These are phyloP conservation scores for Cataglyphis livida DNA, from an alignment of 2,888 invertebrate genomes.

Conservation along the genomic window DNA sequence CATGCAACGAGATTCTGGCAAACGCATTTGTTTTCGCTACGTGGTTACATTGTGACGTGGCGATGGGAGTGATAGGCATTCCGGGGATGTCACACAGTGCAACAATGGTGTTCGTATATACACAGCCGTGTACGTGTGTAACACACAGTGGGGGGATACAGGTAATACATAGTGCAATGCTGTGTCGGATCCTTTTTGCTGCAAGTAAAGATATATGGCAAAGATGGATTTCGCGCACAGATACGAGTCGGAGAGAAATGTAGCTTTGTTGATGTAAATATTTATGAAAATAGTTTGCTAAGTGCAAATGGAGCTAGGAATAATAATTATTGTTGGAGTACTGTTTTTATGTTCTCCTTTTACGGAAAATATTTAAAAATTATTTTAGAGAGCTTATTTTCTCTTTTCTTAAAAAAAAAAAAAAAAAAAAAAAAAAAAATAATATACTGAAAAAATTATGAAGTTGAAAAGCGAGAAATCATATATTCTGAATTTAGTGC, in stretches of 20 bases:
- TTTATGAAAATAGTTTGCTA: constrained; percentile 5
- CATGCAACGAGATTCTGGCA: constrained; percentile 48
- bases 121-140: background rate
- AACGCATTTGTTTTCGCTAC: constrained; percentile 52
- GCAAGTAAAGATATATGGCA: constrained; percentile 40
- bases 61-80: constrained; percentile 53
- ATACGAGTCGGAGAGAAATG: constrained; percentile 10
- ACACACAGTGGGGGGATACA: constrained; percentile 8
- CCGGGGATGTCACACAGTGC: constrained; percentile 30
- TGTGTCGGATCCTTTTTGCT: constrained; percentile 41
- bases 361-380: background rate
- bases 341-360: background rate
- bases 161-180: constrained; percentile 45
- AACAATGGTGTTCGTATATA: constrained; percentile 29
- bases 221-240: constrained; percentile 33
- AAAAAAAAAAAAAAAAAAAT: background rate
- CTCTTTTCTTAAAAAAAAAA: background rate
- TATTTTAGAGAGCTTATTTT: background rate
- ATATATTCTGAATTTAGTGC: background rate
- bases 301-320: background rate
- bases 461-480: background rate
- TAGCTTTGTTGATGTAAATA: background rate
- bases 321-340: background rate
- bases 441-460: background rate
- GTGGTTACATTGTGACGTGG: constrained; percentile 52